Percentiles rank a stretch among this genome's conserved stretches.
phyloP scores from a whole-genome alignment of 1,140 invertebrate genomes.

The Helicoverpa zea region DNA sequence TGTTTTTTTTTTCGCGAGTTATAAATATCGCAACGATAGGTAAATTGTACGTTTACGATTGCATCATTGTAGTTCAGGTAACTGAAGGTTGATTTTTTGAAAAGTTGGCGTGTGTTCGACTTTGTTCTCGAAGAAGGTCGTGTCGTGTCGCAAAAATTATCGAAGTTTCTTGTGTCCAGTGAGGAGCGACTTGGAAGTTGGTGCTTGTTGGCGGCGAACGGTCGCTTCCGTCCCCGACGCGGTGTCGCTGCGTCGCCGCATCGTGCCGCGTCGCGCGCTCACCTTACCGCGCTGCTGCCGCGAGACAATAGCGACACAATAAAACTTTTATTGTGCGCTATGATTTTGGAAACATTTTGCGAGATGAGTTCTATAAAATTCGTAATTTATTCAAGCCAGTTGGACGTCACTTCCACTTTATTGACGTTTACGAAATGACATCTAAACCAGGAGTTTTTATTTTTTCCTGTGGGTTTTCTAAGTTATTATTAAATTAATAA shows the following conservation, averaged over 20 bases:
- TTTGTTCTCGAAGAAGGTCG: constrained; percentile 41
- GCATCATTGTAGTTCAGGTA: constrained; percentile 35
- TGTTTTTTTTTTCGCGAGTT: constrained; percentile 62
- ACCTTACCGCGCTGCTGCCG: constrained; percentile 68
- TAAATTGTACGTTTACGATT: constrained; percentile 31
- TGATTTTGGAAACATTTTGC: constrained; percentile 85
- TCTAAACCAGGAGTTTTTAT: constrained; percentile 68
- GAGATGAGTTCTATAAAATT: constrained; percentile 85
- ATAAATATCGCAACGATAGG: constrained; percentile 56
- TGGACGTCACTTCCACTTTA: constrained; percentile 73
- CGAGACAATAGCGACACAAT: constrained; percentile 83
- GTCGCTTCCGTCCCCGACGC: constrained; percentile 43
- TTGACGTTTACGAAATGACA: constrained; percentile 66
- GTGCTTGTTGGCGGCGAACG: constrained; percentile 50
- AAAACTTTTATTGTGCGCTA: constrained; percentile 85
- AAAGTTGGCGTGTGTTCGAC: constrained; percentile 40
- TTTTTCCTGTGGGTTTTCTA: background rate
- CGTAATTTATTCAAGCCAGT: constrained; percentile 79
- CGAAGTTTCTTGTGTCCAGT: constrained; percentile 74
- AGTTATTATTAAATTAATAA: background rate
- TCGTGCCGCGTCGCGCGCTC: constrained; percentile 57
- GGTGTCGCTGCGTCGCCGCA: background rate
- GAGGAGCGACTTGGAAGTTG: constrained; percentile 57
- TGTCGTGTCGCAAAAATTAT: constrained; percentile 71
- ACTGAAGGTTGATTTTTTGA: constrained; percentile 5